Conservation (phyloP, 2,888 invertebrate species). For the Drosophila colorata region DNA sequence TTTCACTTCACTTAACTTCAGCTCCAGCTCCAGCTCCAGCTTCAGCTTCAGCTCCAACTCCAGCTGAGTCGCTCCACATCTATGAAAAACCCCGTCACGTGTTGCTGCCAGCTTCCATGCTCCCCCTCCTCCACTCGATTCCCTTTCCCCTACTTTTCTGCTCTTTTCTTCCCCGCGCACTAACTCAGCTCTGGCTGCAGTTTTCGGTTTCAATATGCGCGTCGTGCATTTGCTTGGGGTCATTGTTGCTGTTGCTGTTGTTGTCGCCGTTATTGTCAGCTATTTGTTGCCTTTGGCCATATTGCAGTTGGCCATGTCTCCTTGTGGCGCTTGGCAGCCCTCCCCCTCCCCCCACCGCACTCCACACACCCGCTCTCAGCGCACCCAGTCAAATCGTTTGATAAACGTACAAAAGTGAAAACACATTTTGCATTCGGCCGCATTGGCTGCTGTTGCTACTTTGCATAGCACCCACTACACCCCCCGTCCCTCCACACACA, state of each 20-base stretch:
- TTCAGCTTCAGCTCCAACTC: constrained; percentile 21
- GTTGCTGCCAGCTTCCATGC: constrained; percentile 36
- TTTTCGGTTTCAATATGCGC: constrained; percentile 78
- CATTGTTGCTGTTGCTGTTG: constrained; percentile 50
- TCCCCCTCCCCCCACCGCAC: neutral
- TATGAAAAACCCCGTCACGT: constrained; percentile 57
- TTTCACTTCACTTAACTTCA: constrained; percentile 78
- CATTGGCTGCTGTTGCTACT: constrained; percentile 40
- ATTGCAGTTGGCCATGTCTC: constrained; percentile 66
- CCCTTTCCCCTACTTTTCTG: neutral
- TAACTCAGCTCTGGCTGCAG: constrained; percentile 53
- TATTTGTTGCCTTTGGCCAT: constrained; percentile 77
- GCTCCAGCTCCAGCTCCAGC: constrained; percentile 36
- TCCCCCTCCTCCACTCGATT: neutral
- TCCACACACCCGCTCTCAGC: neutral
- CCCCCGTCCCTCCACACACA: neutral
- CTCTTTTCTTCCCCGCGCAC: constrained; percentile 1
- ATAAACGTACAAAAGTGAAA: constrained; percentile 76
- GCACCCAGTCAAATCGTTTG: constrained; percentile 46
- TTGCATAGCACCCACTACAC: constrained; percentile 47
- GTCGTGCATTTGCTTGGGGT: constrained; percentile 71
- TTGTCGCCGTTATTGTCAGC: constrained; percentile 69
- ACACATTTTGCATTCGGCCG: constrained; percentile 68
- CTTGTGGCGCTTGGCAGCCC: constrained; percentile 53
- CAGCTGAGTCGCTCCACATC: constrained; percentile 57